Base-by-base conservation (phyloP, 2,888 invertebrate species). In the Drosophila villosipedis region DNA sequence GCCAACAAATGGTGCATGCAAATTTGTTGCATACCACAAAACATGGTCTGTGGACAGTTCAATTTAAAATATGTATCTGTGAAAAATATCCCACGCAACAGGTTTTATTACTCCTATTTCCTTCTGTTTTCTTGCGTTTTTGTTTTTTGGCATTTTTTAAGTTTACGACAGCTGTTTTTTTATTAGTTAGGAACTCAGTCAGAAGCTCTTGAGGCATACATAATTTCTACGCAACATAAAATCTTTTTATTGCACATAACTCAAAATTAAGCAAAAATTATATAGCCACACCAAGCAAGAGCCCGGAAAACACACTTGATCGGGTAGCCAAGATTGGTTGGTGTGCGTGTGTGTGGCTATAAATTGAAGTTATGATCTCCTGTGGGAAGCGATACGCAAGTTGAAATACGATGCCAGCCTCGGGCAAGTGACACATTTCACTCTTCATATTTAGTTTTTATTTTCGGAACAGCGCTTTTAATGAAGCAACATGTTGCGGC, bases 51-150 rank as follows among this genome's bases (percentile, higher is more conserved):
- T 57, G 63, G 35, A 55, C 68, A 73, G 60, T 65, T 49, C 31
- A 62, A 57, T 58, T 53, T 49, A n/a, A 30, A 28, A 55, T 63
- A 54, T 25, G 49, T 63, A 61, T 58, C 35, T 70, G 31, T 37
- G 10, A 58, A 58, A 76, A 71, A 54, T 82, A 84, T 85, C 88
- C 90, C 90, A 85, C 88, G 88, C 90, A 85, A 90, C 85, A 85
- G 85, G 85, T 85, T 90, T 82, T 59, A 47, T 41, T 63, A 16
- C n/a, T 64, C 61, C 39, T 62, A 30, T 59, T 55, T 41, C 19
- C 31, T 65, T 30, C 39, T 30, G 35, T 12, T 22, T 59, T 33
- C n/a, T 22, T 47, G n/a, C 53, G 69, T 59, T 59, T 54, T 66
- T 69, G 52, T 67, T 53, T 54, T 22, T 35, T 43, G 31, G 33